phyloP scores from a whole-genome alignment of 2,888 invertebrate species.

The Diaprepes abbreviatus region DNA sequence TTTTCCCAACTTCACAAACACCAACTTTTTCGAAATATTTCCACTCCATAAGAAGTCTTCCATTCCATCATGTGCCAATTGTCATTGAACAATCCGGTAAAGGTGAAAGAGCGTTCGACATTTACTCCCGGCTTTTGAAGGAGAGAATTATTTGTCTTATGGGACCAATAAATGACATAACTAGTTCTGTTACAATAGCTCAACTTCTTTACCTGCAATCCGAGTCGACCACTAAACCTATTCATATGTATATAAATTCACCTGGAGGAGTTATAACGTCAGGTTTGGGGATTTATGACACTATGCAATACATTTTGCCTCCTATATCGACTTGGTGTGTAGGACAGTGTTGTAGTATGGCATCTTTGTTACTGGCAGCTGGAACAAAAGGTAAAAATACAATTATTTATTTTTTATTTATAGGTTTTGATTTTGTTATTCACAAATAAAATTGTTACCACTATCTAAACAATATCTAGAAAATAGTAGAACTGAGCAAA shows the following conservation, averaged over 20 bases:
- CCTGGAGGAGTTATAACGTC: constrained; percentile 95
- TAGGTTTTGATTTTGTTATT: too few relatives aligned
- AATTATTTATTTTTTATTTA: constrained; percentile 8
- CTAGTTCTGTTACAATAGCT: constrained; percentile 93
- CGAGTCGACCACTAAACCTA: constrained; percentile 94
- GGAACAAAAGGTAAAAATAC: constrained; percentile 73
- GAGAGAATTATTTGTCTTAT: constrained; percentile 97
- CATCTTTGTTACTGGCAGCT: constrained; percentile 89
- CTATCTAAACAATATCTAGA: too few relatives aligned
- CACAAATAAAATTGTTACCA: too few relatives aligned
- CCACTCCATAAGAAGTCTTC: constrained; percentile 51
- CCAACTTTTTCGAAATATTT: constrained; percentile 19
- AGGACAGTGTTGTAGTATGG: constrained; percentile 98
- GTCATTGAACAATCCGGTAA: constrained; percentile 97
- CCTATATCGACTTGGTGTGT: constrained; percentile 96
- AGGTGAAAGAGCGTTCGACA: constrained; percentile 96
- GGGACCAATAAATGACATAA: constrained; percentile 93
- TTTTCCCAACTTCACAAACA: constrained; percentile 31
- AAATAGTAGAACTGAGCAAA: too few relatives aligned
- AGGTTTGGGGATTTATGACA: constrained; percentile 97
- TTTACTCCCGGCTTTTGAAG: constrained; percentile 93
- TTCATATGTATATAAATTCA: constrained; percentile 96
- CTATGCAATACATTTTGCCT: constrained; percentile 97
- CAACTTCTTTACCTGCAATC: constrained; percentile 93
- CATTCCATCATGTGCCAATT: constrained; percentile 80